Percentiles rank a stretch among this genome's conserved stretches.
Conservation (phyloP, 2,797 vertebrate genomes). For the Coregonus ussuriensis region DNA sequence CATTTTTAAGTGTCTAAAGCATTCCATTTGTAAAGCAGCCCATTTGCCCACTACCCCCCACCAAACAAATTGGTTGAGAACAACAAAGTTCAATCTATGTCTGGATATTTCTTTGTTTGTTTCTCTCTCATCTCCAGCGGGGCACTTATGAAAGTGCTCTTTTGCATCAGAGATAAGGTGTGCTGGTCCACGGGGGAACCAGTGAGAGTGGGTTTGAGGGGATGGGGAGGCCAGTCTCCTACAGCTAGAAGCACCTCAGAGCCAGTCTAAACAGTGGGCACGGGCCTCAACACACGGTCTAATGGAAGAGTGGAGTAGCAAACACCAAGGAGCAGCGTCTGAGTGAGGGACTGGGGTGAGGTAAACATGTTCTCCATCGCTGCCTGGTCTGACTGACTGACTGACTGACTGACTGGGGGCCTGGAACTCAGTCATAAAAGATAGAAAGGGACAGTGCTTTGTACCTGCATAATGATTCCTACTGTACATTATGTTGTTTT, state of each 20-base stretch:
- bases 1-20: constrained; percentile 73
- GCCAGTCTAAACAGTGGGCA: constrained; percentile 75
- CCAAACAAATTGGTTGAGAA: constrained; percentile 73
- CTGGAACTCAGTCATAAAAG: constrained; percentile 72
- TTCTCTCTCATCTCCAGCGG: constrained; percentile 42
- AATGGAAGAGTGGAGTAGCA: constrained; percentile 77
- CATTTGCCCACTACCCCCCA: constrained; percentile 68
- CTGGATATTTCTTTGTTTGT: constrained; percentile 75
- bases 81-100: constrained; percentile 78
- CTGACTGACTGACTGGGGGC: constrained; percentile 13
- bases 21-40: constrained; percentile 66
- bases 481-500: constrained; percentile 5
- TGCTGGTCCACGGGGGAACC: constrained; percentile 60
- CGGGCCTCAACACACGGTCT: constrained; percentile 68
- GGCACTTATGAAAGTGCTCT: constrained; percentile 73
- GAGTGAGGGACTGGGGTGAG: constrained; percentile 56
- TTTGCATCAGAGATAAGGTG: constrained; percentile 74
- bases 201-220: constrained; percentile 70
- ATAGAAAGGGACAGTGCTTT: constrained; percentile 50
- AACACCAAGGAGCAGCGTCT: constrained; percentile 46
- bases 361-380: constrained; percentile 66
- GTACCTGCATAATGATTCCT: constrained; percentile 30
- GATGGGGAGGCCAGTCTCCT: constrained; percentile 70
- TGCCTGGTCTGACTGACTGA: constrained; percentile 48
- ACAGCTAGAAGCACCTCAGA: constrained; percentile 73